These are phyloP conservation scores for Gasteruption jaculator DNA, from an alignment of 2,888 invertebrate species.

Conservation along the genomic window DNA sequence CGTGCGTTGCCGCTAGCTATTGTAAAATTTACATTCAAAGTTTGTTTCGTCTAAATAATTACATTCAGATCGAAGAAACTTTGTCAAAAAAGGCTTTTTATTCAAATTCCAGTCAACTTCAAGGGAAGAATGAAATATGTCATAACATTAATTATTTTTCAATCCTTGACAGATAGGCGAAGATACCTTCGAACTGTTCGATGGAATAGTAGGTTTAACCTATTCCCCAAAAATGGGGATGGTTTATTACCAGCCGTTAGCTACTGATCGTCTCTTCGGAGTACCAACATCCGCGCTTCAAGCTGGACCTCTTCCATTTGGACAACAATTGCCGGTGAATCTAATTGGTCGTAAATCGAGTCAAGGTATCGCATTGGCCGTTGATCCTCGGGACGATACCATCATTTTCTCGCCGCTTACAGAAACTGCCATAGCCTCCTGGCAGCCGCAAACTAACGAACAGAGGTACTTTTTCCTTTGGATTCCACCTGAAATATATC, in stretches of 20 bases:
- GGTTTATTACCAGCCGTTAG: conserved; percentile 70
- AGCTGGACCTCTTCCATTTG: conserved; percentile 68
- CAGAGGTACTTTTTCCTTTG: conserved; percentile 70
- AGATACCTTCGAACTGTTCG: conserved; percentile 67
- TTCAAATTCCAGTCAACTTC: no score
- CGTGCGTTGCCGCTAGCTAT: no score
- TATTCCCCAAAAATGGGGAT: conserved; percentile 63
- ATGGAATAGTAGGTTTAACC: conserved; percentile 68
- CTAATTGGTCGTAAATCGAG: conserved; percentile 81
- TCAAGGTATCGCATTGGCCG: conserved; percentile 71
- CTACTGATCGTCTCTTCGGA: conserved; percentile 73
- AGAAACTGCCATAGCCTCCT: conserved; percentile 76
- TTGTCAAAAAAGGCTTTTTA: not conserved
- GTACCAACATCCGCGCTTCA: conserved; percentile 70
- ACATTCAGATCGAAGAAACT: no score
- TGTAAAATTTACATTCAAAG: no score
- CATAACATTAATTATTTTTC: conserved; percentile 7
- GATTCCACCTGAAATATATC: no score
- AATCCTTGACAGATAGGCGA: conserved; percentile 61
- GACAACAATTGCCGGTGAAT: conserved; percentile 68
- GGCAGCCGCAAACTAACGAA: conserved; percentile 69
- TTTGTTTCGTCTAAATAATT: no score
- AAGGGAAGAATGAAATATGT: conserved; percentile 3
- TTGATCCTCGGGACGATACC: conserved; percentile 69
- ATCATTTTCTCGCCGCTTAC: conserved; percentile 74